Evolutionary conservation across 2,888 invertebrate species (phyloP).

Genomic region (Shargacucullia verbasci): DNA sequence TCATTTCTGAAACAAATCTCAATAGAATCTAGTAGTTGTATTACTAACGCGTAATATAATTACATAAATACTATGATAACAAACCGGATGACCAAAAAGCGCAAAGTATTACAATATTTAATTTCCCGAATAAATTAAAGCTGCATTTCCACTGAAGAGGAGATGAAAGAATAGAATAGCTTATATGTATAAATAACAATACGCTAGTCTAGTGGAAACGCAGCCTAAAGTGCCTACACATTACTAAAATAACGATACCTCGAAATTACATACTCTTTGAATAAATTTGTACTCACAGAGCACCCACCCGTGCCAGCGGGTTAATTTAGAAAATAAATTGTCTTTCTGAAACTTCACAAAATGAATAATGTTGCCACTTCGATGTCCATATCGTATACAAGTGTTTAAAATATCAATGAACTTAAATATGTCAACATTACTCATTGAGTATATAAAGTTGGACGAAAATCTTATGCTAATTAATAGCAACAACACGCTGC

Average conservation of each 20-base stretch:
- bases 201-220: constrained; percentile 7
- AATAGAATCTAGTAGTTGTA: constrained; percentile 39
- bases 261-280: constrained; percentile 21
- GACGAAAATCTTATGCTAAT: no score
- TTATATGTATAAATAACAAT: no score
- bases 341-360: constrained; percentile 2
- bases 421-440: no score
- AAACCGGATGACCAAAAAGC: constrained; percentile 42
- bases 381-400: no score
- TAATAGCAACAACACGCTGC: no score
- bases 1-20: constrained; percentile 17
- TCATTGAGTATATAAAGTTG: no score
- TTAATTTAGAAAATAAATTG: constrained; percentile 36
- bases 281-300: constrained; percentile 35
- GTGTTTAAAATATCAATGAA: no score
- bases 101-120: constrained; percentile 18
- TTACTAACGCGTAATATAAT: constrained; percentile 22
- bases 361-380: no score
- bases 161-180: background rate
- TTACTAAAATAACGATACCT: constrained; percentile 14
- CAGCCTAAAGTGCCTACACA: background rate
- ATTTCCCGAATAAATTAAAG: constrained; percentile 3
- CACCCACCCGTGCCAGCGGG: constrained; percentile 48
- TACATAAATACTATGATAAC: constrained; percentile 17
- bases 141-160: constrained; percentile 21